phyloP scores from a whole-genome alignment of 2,113 vertebrate genomes.

The Rhadina sibilatrix region DNA sequence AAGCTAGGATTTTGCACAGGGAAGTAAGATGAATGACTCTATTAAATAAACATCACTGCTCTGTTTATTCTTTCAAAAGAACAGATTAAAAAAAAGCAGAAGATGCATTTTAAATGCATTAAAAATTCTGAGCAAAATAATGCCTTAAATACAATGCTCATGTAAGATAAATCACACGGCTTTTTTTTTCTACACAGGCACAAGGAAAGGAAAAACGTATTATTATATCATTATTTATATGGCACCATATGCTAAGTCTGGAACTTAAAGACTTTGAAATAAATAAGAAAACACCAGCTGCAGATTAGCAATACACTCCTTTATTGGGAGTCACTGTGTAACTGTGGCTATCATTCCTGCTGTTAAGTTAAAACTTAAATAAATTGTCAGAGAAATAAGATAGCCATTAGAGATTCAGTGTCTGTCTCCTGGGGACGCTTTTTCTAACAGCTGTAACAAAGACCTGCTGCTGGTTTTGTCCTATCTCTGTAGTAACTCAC shows the following conservation, averaged over 20 bases:
- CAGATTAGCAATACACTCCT: constrained; percentile 46
- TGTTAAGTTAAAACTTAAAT: constrained; percentile 68
- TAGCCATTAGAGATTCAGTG: constrained; percentile 65
- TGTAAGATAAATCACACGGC: constrained; percentile 41
- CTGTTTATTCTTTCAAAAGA: constrained; percentile 57
- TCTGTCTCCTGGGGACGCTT: constrained; percentile 54
- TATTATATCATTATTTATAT: constrained; percentile 71
- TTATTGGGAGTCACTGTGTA: constrained; percentile 54
- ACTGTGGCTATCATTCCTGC: constrained; percentile 56
- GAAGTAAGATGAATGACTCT: constrained; percentile 54
- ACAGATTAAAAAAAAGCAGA: constrained; percentile 40
- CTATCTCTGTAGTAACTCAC: constrained; percentile 53
- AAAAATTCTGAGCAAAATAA: constrained; percentile 48
- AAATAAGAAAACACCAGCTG: constrained; percentile 67
- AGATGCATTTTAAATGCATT: constrained; percentile 52
- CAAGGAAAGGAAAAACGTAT: constrained; percentile 36
- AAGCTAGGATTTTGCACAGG: constrained; percentile 45
- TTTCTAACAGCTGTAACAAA: constrained; percentile 63
- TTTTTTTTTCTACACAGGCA: constrained; percentile 25
- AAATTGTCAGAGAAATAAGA: constrained; percentile 67
- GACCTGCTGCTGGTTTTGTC: constrained; percentile 56
- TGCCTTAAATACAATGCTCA: constrained; percentile 39
- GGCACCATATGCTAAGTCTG: constrained; percentile 65
- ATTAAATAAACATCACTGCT: constrained; percentile 58
- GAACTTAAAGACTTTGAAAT: constrained; percentile 63